phyloP scores from a whole-genome alignment of 2,888 invertebrate genomes.

The Euzetes globulus region DNA sequence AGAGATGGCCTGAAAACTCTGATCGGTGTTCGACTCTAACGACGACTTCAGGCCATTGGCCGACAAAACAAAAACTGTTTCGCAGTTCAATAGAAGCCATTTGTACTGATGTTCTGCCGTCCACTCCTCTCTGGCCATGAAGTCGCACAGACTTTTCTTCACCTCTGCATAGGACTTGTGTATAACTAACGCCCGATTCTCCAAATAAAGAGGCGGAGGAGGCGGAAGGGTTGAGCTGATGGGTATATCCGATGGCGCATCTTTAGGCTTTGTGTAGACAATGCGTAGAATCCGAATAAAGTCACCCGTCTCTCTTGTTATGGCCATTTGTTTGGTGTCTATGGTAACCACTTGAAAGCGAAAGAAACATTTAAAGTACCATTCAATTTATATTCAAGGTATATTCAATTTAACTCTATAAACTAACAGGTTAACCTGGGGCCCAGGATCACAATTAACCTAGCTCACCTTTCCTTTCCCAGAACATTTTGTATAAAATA shows the following conservation, averaged over 20 bases:
- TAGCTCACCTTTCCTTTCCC: not conserved
- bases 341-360: constrained; percentile 26
- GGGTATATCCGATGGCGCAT: not conserved
- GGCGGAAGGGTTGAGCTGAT: constrained; percentile 15
- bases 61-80: constrained; percentile 16
- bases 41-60: not conserved
- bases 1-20: constrained; percentile 26
- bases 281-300: constrained; percentile 41
- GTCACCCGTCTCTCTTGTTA: constrained; percentile 39
- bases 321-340: constrained; percentile 40
- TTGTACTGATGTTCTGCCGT: not conserved
- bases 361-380: not conserved
- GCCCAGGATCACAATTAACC: too few relatives aligned
- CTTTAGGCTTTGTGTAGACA: constrained; percentile 35
- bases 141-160: constrained; percentile 19
- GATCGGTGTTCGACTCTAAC: not conserved
- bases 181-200: not conserved
- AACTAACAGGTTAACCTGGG: too few relatives aligned
- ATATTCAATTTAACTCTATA: too few relatives aligned
- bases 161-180: constrained; percentile 21
- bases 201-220: constrained; percentile 30
- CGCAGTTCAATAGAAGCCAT: not conserved
- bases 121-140: constrained; percentile 4
- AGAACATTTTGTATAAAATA: not conserved
- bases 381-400: too few relatives aligned